Base-by-base conservation (phyloP, 2,113 vertebrate species). In the Chlamydotis undulata region DNA sequence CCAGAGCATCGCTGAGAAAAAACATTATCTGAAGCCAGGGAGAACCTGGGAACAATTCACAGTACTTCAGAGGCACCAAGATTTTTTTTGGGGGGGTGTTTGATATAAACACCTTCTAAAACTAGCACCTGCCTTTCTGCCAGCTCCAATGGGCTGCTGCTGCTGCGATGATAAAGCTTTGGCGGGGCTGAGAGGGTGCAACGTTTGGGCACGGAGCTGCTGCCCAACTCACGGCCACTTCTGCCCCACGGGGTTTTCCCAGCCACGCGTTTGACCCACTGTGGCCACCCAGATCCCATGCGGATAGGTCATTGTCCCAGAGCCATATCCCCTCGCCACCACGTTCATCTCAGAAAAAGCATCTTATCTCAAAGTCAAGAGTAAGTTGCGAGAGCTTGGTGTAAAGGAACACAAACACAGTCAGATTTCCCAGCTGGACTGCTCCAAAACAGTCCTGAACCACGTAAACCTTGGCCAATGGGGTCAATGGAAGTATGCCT, bases 91-190 rank as follows among this genome's bases (percentile, higher is more conserved):
- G 68, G 29, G 47, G 24, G 10, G 73, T 50, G 82, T 85, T 75
- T 39, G 86, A 86, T 77, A 74, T 18, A 93, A 96, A 86, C 68
- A 77, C 85, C 93, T 76, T 73, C 94, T 95, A 95, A 96, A 96
- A 94, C 95, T 94, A 96, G 93, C 67, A n/a, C 5, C 71, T 41
- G 55, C 53, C 88, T 70, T 60, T 17, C 89, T 83, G 80, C 77
- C 93, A 94, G 84, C 69, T 64, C 87, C 91, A 91, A 35, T 6
- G 43, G 69, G 83, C 83, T 41, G 59, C 33, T 14, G 59, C 33
- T 14, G 7, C 60, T 2, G 6, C 35, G 7, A 4, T 0, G 49
- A 83, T 28, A 85, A 79, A 33, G 82, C 7, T 83, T 35, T 64
- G 53, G 83, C 28, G 1, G 50, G 86, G 79, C 60, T 69, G 75